Evolutionary conservation across 2,113 vertebrate species (phyloP).

Genomic region (Abramis brama): DNA sequence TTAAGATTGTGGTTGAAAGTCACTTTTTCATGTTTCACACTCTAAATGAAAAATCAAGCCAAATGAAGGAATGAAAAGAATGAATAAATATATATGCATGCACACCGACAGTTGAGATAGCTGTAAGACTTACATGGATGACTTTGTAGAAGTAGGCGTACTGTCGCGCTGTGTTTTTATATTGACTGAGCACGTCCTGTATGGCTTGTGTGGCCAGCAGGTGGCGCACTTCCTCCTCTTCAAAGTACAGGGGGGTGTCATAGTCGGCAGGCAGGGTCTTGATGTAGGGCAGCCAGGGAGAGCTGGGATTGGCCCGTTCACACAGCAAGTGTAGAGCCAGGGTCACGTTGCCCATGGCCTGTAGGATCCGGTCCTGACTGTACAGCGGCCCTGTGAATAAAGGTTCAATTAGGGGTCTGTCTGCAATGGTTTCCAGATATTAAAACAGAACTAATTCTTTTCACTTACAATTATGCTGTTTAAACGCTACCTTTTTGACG

Average conservation of each 20-base stretch:
- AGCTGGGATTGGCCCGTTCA: slow-evolving; percentile 85
- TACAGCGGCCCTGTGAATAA: slow-evolving; percentile 85
- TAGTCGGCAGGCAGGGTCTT: slow-evolving; percentile 91
- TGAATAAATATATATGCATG: neutral
- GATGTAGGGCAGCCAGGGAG: slow-evolving; percentile 95
- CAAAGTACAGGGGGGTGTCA: slow-evolving; percentile 92
- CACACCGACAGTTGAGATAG: neutral
- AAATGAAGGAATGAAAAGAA: neutral
- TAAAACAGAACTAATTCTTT: neutral
- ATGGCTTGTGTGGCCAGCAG: slow-evolving; percentile 93
- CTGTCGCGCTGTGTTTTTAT: slow-evolving; percentile 96
- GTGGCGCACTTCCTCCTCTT: slow-evolving; percentile 90
- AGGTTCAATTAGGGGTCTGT: neutral
- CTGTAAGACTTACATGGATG: slow-evolving; percentile 82
- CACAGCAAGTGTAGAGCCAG: slow-evolving; percentile 95
- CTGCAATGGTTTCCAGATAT: neutral
- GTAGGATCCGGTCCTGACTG: slow-evolving; percentile 93
- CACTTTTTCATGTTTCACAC: neutral
- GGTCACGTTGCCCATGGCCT: slow-evolving; percentile 98
- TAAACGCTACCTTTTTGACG: neutral
- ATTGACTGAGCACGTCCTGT: slow-evolving; percentile 94
- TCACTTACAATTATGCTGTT: neutral
- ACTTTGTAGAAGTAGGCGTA: slow-evolving; percentile 99
- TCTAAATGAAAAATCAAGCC: neutral
- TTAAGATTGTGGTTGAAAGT: neutral